A percentile compares a stretch with the other conserved stretches of the same genome.
These are phyloP conservation scores for Drosophila sechellia DNA, from an alignment of 1,140 invertebrate species.

Conservation along the genomic window DNA sequence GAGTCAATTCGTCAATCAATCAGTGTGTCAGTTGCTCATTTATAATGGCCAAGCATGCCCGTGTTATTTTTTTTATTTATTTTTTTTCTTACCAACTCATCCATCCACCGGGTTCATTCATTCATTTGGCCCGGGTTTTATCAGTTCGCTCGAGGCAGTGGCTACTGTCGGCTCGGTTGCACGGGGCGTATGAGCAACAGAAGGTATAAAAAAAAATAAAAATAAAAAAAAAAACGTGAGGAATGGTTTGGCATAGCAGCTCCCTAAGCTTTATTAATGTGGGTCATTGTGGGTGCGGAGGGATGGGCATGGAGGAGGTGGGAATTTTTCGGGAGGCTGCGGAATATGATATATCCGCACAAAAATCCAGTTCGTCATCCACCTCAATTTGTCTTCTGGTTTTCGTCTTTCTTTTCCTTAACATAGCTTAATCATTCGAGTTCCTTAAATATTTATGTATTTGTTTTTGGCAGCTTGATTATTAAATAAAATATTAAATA, in stretches of 20 bases:
- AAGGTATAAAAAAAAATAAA: not conserved
- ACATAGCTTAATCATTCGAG: not conserved
- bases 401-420: not conserved
- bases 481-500: too few relatives aligned
- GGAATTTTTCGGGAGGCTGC: not conserved
- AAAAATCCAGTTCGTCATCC: conserved; percentile 17
- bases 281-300: conserved; percentile 27
- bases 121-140: conserved; percentile 14
- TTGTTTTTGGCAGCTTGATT: not conserved
- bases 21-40: conserved; percentile 79
- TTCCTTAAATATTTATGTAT: not conserved
- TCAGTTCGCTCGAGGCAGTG: conserved; percentile 33
- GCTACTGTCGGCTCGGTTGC: conserved; percentile 61
- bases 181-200: conserved; percentile 62
- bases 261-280: conserved; percentile 44
- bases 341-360: conserved; percentile 18
- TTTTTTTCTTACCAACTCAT: not conserved
- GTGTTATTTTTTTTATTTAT: not conserved
- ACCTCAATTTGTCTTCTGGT: conserved; percentile 9
- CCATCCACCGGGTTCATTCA: conserved; percentile 6
- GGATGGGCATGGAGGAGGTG: not conserved
- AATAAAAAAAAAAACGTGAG: too few relatives aligned
- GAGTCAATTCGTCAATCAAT: conserved; percentile 82
- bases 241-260: conserved; percentile 1
- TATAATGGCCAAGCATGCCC: conserved; percentile 59